Evolutionary conservation across 2,888 invertebrate genomes (phyloP).

Genomic region (Zygothrica quintamaculata): DNA sequence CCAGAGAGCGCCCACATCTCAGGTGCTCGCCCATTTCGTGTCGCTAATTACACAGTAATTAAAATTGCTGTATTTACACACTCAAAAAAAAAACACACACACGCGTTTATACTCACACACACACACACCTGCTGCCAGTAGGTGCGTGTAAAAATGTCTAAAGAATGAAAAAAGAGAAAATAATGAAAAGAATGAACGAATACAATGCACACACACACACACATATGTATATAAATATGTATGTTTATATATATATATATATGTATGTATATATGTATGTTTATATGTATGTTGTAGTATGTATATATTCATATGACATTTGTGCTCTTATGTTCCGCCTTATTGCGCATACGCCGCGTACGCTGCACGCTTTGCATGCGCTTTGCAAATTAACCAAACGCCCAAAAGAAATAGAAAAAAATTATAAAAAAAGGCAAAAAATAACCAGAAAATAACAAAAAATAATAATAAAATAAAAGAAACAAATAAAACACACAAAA

Average conservation of each 20-base stretch:
- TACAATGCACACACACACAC: constrained; percentile 32
- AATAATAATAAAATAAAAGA: constrained; percentile 11
- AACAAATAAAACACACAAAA: constrained; percentile 32
- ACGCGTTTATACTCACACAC: constrained; percentile 22
- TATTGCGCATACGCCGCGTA: constrained; percentile 72
- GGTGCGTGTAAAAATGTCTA: constrained; percentile 73
- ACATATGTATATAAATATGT: too few species aligned
- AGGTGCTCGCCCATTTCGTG: constrained; percentile 63
- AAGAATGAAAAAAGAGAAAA: constrained; percentile 31
- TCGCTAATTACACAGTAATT: constrained; percentile 81
- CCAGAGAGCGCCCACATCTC: constrained; percentile 35
- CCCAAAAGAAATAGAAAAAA: constrained; percentile 12
- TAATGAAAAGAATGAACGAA: background rate
- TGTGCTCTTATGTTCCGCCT: constrained; percentile 23
- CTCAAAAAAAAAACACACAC: constrained; percentile 34
- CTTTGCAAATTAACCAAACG: constrained; percentile 70
- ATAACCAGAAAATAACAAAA: background rate
- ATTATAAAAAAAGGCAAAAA: background rate
- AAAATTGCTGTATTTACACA: constrained; percentile 76
- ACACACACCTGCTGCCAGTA: constrained; percentile 1
- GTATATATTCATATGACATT: too few species aligned
- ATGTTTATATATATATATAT: too few species aligned
- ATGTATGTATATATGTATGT: too few species aligned
- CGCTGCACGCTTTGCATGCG: constrained; percentile 66
- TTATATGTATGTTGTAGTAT: too few species aligned